Conservation (phyloP, 2,888 invertebrate genomes). For the Proisotoma minuta region DNA sequence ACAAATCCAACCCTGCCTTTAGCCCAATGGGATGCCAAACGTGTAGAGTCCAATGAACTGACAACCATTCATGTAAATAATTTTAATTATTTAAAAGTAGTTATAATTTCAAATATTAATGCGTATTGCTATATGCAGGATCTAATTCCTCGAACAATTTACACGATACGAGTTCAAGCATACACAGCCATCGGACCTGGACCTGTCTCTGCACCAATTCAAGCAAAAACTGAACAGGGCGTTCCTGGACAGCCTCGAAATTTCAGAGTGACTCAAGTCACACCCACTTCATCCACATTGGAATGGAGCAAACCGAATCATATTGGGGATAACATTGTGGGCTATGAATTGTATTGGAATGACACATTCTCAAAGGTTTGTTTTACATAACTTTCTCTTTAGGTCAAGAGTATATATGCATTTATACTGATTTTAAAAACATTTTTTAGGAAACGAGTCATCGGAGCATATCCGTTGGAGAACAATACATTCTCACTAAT, state of each 20-base stretch:
- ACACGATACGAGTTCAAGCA: constrained; percentile 89
- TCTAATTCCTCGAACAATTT: constrained; percentile 83
- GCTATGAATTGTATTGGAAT: constrained; percentile 96
- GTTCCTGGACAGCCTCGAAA: constrained; percentile 94
- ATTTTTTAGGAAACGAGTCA: constrained; percentile 67
- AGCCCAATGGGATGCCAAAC: constrained; percentile 87
- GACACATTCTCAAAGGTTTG: constrained; percentile 79
- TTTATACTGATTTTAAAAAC: not conserved
- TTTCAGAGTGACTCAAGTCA: constrained; percentile 77
- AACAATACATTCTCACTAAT: constrained; percentile 80
- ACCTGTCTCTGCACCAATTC: constrained; percentile 91
- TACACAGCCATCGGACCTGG: constrained; percentile 92
- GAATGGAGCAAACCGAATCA: constrained; percentile 90
- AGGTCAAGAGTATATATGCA: not conserved
- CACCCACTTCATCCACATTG: constrained; percentile 84
- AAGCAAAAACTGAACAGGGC: constrained; percentile 93
- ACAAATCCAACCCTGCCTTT: constrained; percentile 78
- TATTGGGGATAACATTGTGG: constrained; percentile 86
- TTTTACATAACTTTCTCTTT: not conserved
- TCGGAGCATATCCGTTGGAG: constrained; percentile 73
- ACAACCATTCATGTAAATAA: constrained; percentile 89
- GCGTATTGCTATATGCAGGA: no score
- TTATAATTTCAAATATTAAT: no score
- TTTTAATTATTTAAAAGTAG: no score
- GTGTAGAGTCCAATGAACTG: constrained; percentile 86